Evolutionary conservation across 2,888 invertebrate species (phyloP).

Genomic region (Pantelozetes paolii): DNA sequence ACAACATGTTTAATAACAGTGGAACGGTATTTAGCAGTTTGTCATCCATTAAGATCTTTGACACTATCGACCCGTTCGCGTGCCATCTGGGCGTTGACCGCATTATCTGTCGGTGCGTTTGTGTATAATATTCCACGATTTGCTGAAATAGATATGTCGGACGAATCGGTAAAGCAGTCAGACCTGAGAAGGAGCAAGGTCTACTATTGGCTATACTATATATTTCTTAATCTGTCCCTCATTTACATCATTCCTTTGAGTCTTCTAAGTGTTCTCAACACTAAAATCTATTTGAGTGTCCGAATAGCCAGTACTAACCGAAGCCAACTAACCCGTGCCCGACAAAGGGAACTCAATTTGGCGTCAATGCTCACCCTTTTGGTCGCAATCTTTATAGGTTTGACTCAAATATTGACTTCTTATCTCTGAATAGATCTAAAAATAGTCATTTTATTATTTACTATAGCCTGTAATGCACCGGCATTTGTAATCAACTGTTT

Average conservation of each 20-base stretch:
- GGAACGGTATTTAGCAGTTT: slow-evolving; percentile 82
- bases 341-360: slow-evolving; percentile 84
- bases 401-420: not conserved
- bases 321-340: slow-evolving; percentile 78
- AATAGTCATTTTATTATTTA: too few species aligned
- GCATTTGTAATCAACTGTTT: slow-evolving; percentile 79
- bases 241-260: slow-evolving; percentile 90
- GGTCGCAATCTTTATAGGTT: slow-evolving; percentile 78
- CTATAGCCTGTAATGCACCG: slow-evolving; percentile 75
- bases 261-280: slow-evolving; percentile 80
- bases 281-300: slow-evolving; percentile 83
- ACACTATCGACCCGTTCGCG: slow-evolving; percentile 84
- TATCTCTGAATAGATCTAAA: not conserved
- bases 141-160: slow-evolving; percentile 53
- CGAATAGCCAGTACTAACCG: slow-evolving; percentile 83
- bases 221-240: slow-evolving; percentile 88
- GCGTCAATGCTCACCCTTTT: slow-evolving; percentile 93
- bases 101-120: slow-evolving; percentile 72
- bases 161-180: slow-evolving; percentile 58
- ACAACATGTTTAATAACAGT: slow-evolving; percentile 65
- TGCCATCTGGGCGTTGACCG: slow-evolving; percentile 76
- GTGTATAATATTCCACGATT: slow-evolving; percentile 75
- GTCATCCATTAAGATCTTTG: slow-evolving; percentile 72
- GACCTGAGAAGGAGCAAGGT: slow-evolving; percentile 64
- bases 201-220: slow-evolving; percentile 77